These are phyloP conservation scores for Phoenicopterus ruber DNA, from an alignment of 2,113 vertebrate genomes.

Conservation along the genomic window DNA sequence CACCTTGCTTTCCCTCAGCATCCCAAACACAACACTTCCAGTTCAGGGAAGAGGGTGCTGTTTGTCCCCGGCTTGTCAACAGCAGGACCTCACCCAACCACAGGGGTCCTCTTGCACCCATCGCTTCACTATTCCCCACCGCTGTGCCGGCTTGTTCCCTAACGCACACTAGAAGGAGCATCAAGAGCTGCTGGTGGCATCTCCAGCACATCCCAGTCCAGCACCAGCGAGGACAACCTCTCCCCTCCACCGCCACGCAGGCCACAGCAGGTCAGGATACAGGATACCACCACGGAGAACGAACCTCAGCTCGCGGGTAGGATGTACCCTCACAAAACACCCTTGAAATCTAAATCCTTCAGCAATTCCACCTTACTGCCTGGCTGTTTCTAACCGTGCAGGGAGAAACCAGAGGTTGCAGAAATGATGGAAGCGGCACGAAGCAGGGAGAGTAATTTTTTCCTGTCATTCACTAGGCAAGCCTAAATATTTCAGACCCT, in stretches of 20 bases:
- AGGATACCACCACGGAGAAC: rapidly evolving
- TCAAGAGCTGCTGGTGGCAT: background rate
- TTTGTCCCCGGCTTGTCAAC: background rate
- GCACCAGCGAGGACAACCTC: background rate
- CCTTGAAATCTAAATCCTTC: background rate
- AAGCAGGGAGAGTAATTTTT: background rate
- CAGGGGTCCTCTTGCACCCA: background rate
- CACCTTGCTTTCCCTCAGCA: background rate
- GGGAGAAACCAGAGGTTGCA: background rate
- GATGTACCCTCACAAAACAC: background rate
- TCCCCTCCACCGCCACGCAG: background rate
- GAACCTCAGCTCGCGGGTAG: background rate
- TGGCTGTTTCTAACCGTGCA: background rate
- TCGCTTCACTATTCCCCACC: background rate
- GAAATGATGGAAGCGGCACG: background rate
- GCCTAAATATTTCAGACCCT: background rate
- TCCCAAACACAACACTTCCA: background rate
- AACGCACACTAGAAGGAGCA: background rate
- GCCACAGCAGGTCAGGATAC: background rate
- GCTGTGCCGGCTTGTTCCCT: background rate
- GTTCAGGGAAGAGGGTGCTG: background rate
- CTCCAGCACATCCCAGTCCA: background rate
- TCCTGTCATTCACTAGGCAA: background rate
- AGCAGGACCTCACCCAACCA: background rate
- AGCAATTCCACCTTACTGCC: background rate